These are phyloP conservation scores for Drosophila rubida DNA, from an alignment of 2,888 invertebrate genomes.

Conservation along the genomic window DNA sequence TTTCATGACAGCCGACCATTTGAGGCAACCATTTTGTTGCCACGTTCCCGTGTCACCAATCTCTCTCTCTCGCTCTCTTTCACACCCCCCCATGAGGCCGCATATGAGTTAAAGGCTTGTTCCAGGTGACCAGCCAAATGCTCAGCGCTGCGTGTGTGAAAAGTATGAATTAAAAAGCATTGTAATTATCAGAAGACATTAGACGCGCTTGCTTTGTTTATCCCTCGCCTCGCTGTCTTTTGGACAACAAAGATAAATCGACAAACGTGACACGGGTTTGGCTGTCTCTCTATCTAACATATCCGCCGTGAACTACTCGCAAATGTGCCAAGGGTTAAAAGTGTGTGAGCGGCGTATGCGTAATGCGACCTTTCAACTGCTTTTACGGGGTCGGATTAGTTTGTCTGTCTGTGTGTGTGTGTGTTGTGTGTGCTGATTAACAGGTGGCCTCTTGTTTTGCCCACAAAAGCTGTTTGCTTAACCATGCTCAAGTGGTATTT, in stretches of 20 bases:
- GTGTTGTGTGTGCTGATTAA: conserved; percentile 38
- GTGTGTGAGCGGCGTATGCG: conserved; percentile 52
- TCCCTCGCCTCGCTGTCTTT: conserved; percentile 14
- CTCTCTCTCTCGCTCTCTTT: not conserved
- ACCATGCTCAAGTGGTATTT: conserved; percentile 49
- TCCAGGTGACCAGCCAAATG: conserved; percentile 26
- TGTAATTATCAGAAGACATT: conserved; percentile 75
- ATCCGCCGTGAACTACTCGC: conserved; percentile 7
- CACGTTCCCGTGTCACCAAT: conserved; percentile 13
- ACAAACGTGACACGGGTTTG: conserved; percentile 49
- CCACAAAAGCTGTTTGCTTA: conserved; percentile 28
- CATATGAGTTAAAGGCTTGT: conserved; percentile 34
- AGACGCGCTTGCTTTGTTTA: conserved; percentile 50
- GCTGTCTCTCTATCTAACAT: conserved; percentile 8
- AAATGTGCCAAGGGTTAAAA: conserved; percentile 39
- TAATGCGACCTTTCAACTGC: conserved; percentile 56
- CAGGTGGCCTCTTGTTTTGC: conserved; percentile 39
- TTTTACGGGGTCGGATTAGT: conserved; percentile 33
- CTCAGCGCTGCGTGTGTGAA: conserved; percentile 20
- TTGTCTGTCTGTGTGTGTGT: conserved; percentile 22
- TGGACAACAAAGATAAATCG: conserved; percentile 58
- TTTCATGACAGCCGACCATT: conserved; percentile 70
- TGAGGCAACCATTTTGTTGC: conserved; percentile 55
- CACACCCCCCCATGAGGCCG: not conserved
- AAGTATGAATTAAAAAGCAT: conserved; percentile 63